phyloP scores from a whole-genome alignment of 2,888 invertebrate genomes.

The Agrenia bidenticulata region DNA sequence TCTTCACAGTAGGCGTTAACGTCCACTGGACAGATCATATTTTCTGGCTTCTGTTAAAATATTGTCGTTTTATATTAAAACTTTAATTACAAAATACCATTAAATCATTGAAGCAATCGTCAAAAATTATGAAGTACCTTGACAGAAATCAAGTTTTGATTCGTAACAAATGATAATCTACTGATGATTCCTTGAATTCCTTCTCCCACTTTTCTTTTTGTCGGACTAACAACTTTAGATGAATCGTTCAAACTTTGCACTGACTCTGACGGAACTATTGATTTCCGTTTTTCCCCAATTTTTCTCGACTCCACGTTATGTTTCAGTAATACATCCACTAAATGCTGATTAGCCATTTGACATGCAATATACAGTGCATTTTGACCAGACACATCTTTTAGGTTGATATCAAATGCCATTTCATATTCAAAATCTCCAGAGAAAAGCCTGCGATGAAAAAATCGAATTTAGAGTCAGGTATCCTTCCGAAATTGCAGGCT shows the following conservation, averaged over 20 bases:
- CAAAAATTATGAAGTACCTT: constrained; percentile 30
- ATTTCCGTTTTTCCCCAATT: constrained; percentile 34
- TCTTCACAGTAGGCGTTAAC: constrained; percentile 73
- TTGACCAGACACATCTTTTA: constrained; percentile 84
- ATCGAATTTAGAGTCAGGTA: no score
- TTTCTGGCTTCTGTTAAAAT: constrained; percentile 46
- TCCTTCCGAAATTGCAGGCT: neutral
- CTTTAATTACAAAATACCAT: neutral
- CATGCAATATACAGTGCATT: constrained; percentile 88
- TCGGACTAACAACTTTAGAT: constrained; percentile 57
- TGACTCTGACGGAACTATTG: constrained; percentile 28
- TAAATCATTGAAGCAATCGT: no score
- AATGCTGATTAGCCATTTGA: constrained; percentile 74
- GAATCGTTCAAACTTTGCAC: constrained; percentile 27
- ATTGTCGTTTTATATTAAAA: constrained; percentile 1
- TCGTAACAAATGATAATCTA: constrained; percentile 60
- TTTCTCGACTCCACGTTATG: constrained; percentile 44
- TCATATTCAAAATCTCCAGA: constrained; percentile 66
- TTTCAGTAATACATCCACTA: constrained; percentile 74
- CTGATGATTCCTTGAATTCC: constrained; percentile 88
- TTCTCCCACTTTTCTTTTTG: constrained; percentile 74
- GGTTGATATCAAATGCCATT: constrained; percentile 90
- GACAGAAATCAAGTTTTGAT: constrained; percentile 44
- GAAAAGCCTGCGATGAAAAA: constrained; percentile 18
- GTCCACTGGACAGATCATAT: constrained; percentile 67